phyloP scores from a whole-genome alignment of 2,797 vertebrate species.

The Anabacerthia variegaticeps region DNA sequence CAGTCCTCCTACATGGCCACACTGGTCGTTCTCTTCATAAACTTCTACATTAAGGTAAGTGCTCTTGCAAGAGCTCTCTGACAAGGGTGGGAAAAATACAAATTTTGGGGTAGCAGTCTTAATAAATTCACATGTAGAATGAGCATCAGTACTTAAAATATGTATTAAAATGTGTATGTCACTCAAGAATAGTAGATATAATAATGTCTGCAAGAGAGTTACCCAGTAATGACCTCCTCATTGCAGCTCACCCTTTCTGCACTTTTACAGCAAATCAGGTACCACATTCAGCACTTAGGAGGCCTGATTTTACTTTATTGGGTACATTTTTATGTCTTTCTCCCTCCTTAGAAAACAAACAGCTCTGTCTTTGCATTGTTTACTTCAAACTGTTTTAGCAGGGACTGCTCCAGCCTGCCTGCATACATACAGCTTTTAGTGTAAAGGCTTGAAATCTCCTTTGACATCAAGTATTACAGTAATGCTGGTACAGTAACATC shows the following conservation, averaged over 20 bases:
- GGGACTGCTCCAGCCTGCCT: not conserved
- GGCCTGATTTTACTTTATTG: not conserved
- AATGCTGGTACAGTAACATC: not conserved
- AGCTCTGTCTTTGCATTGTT: not conserved
- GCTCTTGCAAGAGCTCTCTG: not conserved
- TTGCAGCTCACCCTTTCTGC: not conserved
- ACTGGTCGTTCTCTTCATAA: conserved; percentile 84
- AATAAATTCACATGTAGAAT: not conserved
- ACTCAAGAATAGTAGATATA: not conserved
- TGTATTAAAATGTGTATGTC: not conserved
- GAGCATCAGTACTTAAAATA: not conserved
- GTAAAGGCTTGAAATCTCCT: not conserved
- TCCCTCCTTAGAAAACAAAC: not conserved
- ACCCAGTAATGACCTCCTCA: not conserved
- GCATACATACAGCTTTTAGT: not conserved
- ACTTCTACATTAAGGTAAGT: conserved; percentile 87
- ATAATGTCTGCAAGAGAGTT: too few relatives aligned
- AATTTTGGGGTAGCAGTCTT: not conserved
- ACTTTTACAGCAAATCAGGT: not conserved
- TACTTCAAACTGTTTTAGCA: not conserved
- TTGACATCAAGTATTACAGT: not conserved
- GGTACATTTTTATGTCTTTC: not conserved
- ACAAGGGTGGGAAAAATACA: accelerated
- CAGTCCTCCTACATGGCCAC: conserved; percentile 89
- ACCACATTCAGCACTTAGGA: accelerated